Conservation (phyloP, 2,888 invertebrate genomes). For the Phaonia tiefii region DNA sequence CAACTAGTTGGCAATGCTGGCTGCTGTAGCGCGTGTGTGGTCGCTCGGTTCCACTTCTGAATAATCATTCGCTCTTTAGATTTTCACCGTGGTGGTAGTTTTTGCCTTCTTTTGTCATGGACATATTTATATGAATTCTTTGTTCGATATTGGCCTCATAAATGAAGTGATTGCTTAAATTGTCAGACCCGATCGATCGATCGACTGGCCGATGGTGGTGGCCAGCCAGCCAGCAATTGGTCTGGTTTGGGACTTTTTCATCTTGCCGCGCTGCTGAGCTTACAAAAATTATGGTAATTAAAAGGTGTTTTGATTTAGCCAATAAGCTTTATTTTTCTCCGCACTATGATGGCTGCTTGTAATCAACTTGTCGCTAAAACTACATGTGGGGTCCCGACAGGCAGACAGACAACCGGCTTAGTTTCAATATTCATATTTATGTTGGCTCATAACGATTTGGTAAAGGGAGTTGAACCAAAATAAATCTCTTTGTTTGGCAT, state of each 20-base stretch:
- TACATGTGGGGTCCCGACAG: slow-evolving; percentile 24
- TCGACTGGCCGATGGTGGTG: background rate
- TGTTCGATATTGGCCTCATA: slow-evolving; percentile 2
- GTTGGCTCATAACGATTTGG: slow-evolving; percentile 41
- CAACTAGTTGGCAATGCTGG: slow-evolving; percentile 23
- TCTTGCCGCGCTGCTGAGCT: slow-evolving; percentile 44
- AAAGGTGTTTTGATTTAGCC: slow-evolving; percentile 74
- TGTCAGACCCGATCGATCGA: background rate
- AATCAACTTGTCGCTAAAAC: slow-evolving; percentile 56
- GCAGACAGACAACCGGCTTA: background rate
- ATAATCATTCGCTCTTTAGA: slow-evolving; percentile 28
- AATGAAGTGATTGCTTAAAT: slow-evolving; percentile 41
- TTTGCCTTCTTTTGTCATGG: background rate
- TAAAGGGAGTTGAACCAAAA: slow-evolving; percentile 21
- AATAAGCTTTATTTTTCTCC: slow-evolving; percentile 43
- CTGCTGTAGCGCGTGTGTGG: slow-evolving; percentile 47
- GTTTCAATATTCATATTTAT: slow-evolving; percentile 56
- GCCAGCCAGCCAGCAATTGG: background rate
- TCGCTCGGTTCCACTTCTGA: slow-evolving; percentile 37
- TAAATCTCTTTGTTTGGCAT: slow-evolving; percentile 12
- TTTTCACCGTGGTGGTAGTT: slow-evolving; percentile 36
- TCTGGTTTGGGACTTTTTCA: slow-evolving; percentile 41
- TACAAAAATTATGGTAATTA: slow-evolving; percentile 76
- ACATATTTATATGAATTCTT: too few relatives aligned
- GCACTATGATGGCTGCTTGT: too few relatives aligned